phyloP scores from a whole-genome alignment of 2,888 invertebrate species.

The Andrena chrysosceles region DNA sequence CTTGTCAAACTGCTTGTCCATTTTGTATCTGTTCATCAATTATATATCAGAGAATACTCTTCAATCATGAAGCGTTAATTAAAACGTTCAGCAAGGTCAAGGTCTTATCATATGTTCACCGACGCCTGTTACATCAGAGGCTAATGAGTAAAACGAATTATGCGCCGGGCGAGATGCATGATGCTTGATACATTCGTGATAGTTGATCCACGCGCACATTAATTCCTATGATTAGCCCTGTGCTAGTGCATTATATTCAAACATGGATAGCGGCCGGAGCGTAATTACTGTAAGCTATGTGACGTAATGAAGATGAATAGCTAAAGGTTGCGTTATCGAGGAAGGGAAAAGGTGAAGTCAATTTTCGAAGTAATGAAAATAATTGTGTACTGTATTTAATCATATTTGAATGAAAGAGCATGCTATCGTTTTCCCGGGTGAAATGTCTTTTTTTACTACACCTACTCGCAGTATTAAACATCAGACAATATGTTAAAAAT shows the following conservation, averaged over 20 bases:
- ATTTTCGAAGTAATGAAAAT: neutral
- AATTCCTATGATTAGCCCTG: slow-evolving; percentile 20
- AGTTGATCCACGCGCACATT: slow-evolving; percentile 20
- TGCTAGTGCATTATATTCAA: slow-evolving; percentile 2
- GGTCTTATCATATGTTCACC: slow-evolving; percentile 58
- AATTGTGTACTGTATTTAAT: neutral
- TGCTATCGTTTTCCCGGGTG: neutral
- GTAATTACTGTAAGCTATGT: neutral
- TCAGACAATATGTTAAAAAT: too few species aligned
- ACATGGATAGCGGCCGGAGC: neutral
- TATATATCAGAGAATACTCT: neutral
- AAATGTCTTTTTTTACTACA: too few species aligned
- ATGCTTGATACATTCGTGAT: slow-evolving; percentile 6
- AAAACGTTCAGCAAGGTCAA: slow-evolving; percentile 77
- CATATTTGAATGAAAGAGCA: neutral
- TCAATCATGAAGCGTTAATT: slow-evolving; percentile 66
- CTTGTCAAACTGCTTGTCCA: neutral
- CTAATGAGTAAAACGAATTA: slow-evolving; percentile 43
- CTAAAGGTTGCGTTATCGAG: neutral
- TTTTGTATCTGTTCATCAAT: neutral
- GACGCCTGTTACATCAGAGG: slow-evolving; percentile 74
- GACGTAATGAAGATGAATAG: neutral
- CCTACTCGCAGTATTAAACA: too few species aligned
- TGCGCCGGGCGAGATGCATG: neutral
- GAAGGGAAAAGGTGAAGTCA: neutral